Conservation (phyloP, 2,113 vertebrate species). For the Poeciliopsis prolifica region DNA sequence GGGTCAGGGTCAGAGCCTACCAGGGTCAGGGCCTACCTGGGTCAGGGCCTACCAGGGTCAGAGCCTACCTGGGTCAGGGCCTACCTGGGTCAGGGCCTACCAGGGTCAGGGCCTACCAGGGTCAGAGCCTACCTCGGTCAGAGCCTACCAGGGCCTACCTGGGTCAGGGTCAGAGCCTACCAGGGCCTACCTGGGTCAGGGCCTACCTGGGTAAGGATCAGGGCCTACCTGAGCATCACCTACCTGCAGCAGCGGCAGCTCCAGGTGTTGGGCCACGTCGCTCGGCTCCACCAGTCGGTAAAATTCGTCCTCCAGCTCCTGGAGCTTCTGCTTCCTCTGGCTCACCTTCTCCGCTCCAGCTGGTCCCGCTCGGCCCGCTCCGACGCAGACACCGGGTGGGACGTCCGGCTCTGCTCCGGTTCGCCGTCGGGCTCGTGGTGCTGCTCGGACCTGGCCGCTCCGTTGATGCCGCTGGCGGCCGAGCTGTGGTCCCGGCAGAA, state of each 20-base stretch:
- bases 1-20: too few species aligned
- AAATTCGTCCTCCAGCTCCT: constrained; percentile 95
- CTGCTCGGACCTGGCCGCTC: constrained; percentile 36
- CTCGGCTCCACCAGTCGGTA: constrained; percentile 91
- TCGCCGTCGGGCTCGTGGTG: constrained; percentile 41
- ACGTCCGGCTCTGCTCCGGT: constrained; percentile 52
- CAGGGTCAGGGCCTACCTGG: too few species aligned
- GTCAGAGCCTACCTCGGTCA: too few species aligned
- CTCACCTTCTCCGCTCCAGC: constrained; percentile 91
- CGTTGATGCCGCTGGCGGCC: constrained; percentile 33
- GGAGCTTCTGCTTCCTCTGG: constrained; percentile 93
- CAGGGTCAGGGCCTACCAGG: neutral
- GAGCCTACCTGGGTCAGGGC: too few species aligned
- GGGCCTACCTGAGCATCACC: neutral
- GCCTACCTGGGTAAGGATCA: too few species aligned
- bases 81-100: too few species aligned
- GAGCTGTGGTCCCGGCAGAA: constrained; percentile 96
- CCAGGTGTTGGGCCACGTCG: constrained; percentile 88
- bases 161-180: constrained; percentile 8
- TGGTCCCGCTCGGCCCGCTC: constrained; percentile 77
- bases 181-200: too few species aligned
- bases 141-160: constrained; percentile 61
- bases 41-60: too few species aligned
- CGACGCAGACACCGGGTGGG: constrained; percentile 63
- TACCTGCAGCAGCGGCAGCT: constrained; percentile 79